phyloP scores from a whole-genome alignment of 37 sponge, comb jelly and placozoan genomes.

The Cliona cf. orientalis region DNA sequence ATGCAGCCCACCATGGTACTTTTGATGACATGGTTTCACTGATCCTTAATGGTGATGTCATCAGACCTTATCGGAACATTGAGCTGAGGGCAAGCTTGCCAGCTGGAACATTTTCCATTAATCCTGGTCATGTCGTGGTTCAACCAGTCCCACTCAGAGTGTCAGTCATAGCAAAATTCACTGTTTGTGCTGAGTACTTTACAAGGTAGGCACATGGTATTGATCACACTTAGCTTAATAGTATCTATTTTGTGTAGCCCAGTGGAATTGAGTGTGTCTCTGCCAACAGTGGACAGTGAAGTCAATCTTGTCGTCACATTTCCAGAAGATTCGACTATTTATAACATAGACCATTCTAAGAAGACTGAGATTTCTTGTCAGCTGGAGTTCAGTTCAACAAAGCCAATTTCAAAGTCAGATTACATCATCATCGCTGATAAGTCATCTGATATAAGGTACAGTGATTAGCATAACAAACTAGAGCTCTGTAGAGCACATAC shows the following conservation, averaged over 20 bases:
- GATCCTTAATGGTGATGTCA: constrained; percentile 35
- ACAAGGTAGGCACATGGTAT: constrained; percentile 21
- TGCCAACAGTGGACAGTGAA: constrained; percentile 17
- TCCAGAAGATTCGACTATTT: not conserved
- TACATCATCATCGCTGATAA: constrained; percentile 46
- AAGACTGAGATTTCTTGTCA: constrained; percentile 25
- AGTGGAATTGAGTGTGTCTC: constrained; percentile 33
- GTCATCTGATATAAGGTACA: constrained; percentile 42
- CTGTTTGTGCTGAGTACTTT: constrained; percentile 52
- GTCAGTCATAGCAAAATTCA: constrained; percentile 52
- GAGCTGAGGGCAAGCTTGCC: constrained; percentile 32
- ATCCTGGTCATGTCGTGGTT: constrained; percentile 39
- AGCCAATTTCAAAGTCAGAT: constrained; percentile 51
- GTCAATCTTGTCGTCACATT: constrained; percentile 23
- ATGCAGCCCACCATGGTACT: constrained; percentile 39
- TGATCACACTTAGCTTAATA: not conserved
- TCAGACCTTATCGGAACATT: constrained; percentile 57
- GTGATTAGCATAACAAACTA: too few relatives aligned
- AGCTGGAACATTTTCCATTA: constrained; percentile 31
- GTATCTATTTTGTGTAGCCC: constrained; percentile 5
- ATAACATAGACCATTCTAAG: not conserved
- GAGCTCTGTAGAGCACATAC: too few relatives aligned
- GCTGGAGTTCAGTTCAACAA: constrained; percentile 56
- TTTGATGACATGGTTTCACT: constrained; percentile 44
- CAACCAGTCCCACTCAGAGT: constrained; percentile 73